Base-by-base conservation (phyloP, 2,888 invertebrate genomes). In the Cryptocephalus moraei region DNA sequence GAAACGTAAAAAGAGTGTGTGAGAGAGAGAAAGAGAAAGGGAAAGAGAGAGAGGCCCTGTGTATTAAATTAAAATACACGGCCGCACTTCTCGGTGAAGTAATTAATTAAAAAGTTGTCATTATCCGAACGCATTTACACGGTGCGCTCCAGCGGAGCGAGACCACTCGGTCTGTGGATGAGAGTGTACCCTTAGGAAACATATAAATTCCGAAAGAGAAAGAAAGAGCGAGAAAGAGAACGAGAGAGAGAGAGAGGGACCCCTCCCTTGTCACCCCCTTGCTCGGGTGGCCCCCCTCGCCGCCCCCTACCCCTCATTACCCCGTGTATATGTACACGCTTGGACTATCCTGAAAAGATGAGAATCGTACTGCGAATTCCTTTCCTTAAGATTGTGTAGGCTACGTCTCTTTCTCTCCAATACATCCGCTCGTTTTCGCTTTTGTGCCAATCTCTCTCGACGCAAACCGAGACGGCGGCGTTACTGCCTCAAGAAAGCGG, bases 341-440 rank as follows among this genome's bases (percentile, higher is more conserved):
- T 64, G 66, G 66, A 66, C 65, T 66, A 65, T 65, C 67, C 65
- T 62, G 67, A 68, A 67, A 68, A 68, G 67, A 68, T 64, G 68
- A 67, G 65, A 65, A 67, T 67, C 67, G 66, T 61, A 62, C 64
- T 64, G 67, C 66, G 63, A 69, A 69, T 69, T 69, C 65, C 66
- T 67, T 66, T 68, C 64, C 66, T 68, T 65, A 65, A 68, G 68
- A 68, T 67, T 66, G 61, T 63, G 31, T 36, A 36, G 12, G 31
- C 36, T 49, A 57, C 50, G 46, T 51, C 61, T 49, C 51, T 66
- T 64, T 64, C 57, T 56, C 49, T 66, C 57, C 43, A 41, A 43
- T 53, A 51, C 56, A 56, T 57, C 57, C 54, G 53, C 52, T 44
- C 22, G 22, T 22, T 22, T 22, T 22, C 22, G 22, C 22, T 22